Evolutionary conservation across 2,113 vertebrate species (phyloP), one percentile per base, ranked within the genome.

Genomic region (Hyperopisus bebe): DNA sequence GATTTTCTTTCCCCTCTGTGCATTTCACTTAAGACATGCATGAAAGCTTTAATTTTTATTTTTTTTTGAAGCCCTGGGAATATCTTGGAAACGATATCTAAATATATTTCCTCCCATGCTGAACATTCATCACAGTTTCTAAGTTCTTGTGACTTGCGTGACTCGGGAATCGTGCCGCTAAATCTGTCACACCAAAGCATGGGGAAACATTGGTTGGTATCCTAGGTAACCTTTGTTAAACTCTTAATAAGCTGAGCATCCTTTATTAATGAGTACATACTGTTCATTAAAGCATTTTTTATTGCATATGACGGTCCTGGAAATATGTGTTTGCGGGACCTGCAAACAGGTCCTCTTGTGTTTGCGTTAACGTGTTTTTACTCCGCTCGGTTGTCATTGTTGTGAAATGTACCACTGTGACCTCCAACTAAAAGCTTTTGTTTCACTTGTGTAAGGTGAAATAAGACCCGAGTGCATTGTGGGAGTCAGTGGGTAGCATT

Each of bases 151-250:
- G 31, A 77, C 70, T 39, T 42, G 74, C 74, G 15, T 80, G 74
- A 80, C 74, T 19, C 35, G 17, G 74, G 35, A 77, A 77, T 39
- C 1, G 15, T 77, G 3, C 13, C 31, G 70, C 35, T 19, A 77
- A 39, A 17, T 77, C 70, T 77, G 70, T 39, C 35, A 0, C 70
- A 1, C 11, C 15, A 7, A 19, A 77, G 35, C 15, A 5, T 7
- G 15, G 17, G 35, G 74, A 19, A 80, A 42, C 74, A 19, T 42
- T 19, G 35, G 15, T 17, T 80, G 74, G 74, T 80, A 80, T 80
- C 74, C 74, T 80, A 80, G 74, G 74, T 80, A 80, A 80, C 74
- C 74, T 80, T 80, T 80, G 74, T 80, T 80, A 80, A 39, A 15
- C 17, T 11, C 70, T 6, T 77, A 77, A 19, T 39, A 77, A 39